Base-by-base conservation (phyloP, 2,888 invertebrate genomes). In the Noctua janthe region DNA sequence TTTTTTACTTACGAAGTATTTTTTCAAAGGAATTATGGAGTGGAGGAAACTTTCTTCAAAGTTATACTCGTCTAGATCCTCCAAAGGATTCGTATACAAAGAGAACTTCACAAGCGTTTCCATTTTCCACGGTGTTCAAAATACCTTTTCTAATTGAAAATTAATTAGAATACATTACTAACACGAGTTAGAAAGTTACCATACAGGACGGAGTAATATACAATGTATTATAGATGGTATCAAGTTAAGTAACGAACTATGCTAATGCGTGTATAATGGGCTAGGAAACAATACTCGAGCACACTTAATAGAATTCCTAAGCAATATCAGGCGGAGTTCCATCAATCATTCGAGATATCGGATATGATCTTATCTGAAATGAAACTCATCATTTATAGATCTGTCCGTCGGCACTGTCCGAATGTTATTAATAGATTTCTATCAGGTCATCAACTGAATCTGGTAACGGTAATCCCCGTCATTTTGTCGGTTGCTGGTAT, bases 361-460 rank as follows among this genome's bases (percentile, higher is more conserved):
- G 93, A 95, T 94, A 95, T 94, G 96, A 96, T 97, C 96, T 96
- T 96, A 97, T 97, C 97, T 96, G 94, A 95, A 96, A 96, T 94
- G 95, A 95, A 97, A 96, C 96, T 96, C 97, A 97, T 97, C 97
- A 96, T 97, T 97, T 97, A 97, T 95, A 95, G 95, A 96, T 97
- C 95, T 95, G 94, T 94, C 93, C 94, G 96, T 95, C 95, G 93
- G 94, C 95, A 93, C 93, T 95, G 95, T 91, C 93, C 95, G 96
- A 96, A 96, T 95, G 95, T 96, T 96, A 97, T 96, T 96, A 96
- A 96, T 96, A 96, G 96, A 97, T 97, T 94, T 94, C 91, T 96
- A 97, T 96, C 96, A 95, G 94, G 94, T 96, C 96, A 96, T 96
- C 95, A 95, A 94, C 94, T 94, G 95, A 95, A 95, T 94, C 95